Percentiles rank a stretch among this genome's conserved stretches.
Conservation (phyloP, 1,140 invertebrate genomes). For the Bombus pyrosoma region DNA sequence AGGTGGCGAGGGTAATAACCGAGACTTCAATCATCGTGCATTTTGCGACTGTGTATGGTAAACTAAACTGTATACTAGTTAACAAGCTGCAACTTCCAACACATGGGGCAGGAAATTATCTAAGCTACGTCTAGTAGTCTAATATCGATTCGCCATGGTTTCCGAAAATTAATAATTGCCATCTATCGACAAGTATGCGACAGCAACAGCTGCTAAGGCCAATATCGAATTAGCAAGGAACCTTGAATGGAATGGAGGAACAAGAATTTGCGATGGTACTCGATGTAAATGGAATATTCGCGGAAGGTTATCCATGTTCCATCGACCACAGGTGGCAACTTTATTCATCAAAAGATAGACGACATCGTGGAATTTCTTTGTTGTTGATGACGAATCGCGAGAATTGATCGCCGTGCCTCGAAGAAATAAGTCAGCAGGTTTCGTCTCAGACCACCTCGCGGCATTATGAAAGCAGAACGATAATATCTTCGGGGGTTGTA, state of each 20-base stretch:
- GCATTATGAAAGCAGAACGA: constrained; percentile 30
- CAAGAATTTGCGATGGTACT: neutral
- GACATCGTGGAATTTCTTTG: neutral
- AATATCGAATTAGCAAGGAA: constrained; percentile 26
- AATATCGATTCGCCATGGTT: constrained; percentile 6
- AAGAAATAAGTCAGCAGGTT: constrained; percentile 33
- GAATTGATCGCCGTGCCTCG: neutral
- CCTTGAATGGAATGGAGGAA: neutral
- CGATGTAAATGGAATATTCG: too few relatives aligned
- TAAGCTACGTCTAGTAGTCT: constrained; percentile 10
- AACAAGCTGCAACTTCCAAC: constrained; percentile 15
- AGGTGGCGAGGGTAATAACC: neutral
- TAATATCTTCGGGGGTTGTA: constrained; percentile 23
- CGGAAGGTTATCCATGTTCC: neutral
- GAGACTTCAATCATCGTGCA: neutral
- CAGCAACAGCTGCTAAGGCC: constrained; percentile 8
- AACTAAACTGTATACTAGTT: constrained; percentile 18
- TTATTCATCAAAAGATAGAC: too few relatives aligned
- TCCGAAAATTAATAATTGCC: constrained; percentile 38
- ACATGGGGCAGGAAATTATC: constrained; percentile 29
- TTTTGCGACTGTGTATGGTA: neutral
- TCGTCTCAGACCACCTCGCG: constrained; percentile 1
- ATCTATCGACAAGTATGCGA: constrained; percentile 27
- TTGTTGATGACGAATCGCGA: neutral
- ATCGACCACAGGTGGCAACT: neutral